Evolutionary conservation across 2,888 invertebrate species (phyloP).

Genomic region (Oxyteleia sp.): DNA sequence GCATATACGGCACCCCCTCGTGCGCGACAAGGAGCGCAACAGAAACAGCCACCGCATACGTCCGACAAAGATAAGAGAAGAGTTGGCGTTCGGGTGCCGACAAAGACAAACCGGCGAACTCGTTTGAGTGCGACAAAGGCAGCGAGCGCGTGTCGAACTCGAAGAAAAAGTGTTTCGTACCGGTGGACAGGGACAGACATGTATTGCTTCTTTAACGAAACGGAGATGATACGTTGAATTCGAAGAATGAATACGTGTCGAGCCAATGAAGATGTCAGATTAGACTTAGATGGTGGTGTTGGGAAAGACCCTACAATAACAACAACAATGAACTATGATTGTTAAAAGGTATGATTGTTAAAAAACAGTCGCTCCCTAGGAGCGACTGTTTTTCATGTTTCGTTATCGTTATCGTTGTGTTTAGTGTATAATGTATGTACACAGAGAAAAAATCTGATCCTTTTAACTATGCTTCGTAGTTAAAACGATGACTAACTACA

Average conservation of each 20-base stretch:
- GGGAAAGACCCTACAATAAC: background rate
- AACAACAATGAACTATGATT: no score
- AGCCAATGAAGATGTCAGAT: constrained; percentile 40
- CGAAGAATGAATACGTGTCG: constrained; percentile 24
- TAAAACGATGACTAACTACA: no score
- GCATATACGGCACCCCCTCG: constrained; percentile 39
- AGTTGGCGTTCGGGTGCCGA: constrained; percentile 12
- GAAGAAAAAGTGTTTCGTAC: constrained; percentile 28
- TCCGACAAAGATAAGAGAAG: constrained; percentile 26
- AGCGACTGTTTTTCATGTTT: no score
- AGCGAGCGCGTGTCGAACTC: background rate
- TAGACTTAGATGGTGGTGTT: constrained; percentile 19
- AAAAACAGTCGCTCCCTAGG: no score
- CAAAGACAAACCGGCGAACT: background rate
- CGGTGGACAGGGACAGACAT: constrained; percentile 28
- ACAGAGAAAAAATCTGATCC: no score
- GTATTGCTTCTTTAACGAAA: constrained; percentile 42
- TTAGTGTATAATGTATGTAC: no score
- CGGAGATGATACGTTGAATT: constrained; percentile 49
- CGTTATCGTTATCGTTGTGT: no score
- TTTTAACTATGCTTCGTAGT: no score
- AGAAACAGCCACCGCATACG: constrained; percentile 31
- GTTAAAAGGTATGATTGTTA: no score
- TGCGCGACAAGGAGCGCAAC: constrained; percentile 45
- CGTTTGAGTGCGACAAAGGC: constrained; percentile 7